Conservation (phyloP, 2,113 vertebrate species). For the Rhodinocichla rosea region DNA sequence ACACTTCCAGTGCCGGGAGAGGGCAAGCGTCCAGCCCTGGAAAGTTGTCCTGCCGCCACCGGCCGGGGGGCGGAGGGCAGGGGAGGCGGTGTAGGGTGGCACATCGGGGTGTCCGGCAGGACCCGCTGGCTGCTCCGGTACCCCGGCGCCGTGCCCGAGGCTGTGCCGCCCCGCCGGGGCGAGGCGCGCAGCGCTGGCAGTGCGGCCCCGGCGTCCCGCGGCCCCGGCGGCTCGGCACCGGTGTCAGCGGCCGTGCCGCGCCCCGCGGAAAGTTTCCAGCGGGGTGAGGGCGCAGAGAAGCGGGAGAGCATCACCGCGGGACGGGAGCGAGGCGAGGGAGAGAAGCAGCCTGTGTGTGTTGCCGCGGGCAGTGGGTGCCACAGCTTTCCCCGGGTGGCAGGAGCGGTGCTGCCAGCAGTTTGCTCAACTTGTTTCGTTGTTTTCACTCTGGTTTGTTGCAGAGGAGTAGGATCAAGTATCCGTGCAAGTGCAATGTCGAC, state of each 20-base stretch:
- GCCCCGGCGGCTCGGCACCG: rapidly evolving
- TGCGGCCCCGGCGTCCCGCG: neutral
- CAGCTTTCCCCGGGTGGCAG: neutral
- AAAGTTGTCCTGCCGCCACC: neutral
- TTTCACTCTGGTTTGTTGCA: neutral
- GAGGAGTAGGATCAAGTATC: neutral
- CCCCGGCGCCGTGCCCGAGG: rapidly evolving
- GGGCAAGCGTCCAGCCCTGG: neutral
- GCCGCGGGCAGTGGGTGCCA: neutral
- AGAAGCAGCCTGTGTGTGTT: neutral
- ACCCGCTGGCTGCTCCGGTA: neutral
- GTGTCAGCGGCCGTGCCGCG: neutral
- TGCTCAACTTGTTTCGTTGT: neutral
- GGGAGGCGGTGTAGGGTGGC: neutral
- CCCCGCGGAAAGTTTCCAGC: neutral
- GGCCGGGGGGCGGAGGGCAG: neutral
- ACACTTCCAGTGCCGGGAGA: neutral
- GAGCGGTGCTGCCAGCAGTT: neutral
- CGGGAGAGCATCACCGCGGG: neutral
- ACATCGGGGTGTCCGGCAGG: rapidly evolving
- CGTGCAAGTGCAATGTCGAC: no score
- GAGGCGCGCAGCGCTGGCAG: neutral
- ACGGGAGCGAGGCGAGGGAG: neutral
- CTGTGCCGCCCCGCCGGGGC: neutral
- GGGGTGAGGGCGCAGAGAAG: neutral